phyloP scores from a whole-genome alignment of 2,888 invertebrate species.

The Drosophila mulleri region DNA sequence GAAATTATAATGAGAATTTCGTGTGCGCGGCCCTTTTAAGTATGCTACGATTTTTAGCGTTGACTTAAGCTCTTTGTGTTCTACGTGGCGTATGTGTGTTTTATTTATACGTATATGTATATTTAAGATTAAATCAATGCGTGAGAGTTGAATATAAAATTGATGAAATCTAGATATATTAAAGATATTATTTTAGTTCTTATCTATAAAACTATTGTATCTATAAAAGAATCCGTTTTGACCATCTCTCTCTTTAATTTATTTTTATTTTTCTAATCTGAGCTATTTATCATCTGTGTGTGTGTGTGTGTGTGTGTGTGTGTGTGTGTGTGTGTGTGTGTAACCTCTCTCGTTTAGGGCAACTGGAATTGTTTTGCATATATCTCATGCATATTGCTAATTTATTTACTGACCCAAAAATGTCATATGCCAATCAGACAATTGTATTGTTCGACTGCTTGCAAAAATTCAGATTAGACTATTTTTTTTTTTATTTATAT shows the following conservation, averaged over 20 bases:
- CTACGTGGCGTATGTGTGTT: background rate
- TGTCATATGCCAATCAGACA: slow-evolving; percentile 9
- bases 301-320: too few species aligned
- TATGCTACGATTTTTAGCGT: slow-evolving; percentile 51
- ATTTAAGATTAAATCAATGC: background rate
- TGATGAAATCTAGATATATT: too few species aligned
- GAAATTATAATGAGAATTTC: background rate
- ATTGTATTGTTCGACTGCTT: background rate
- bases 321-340: too few species aligned
- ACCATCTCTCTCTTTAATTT: background rate
- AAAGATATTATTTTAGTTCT: too few species aligned
- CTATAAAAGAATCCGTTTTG: too few species aligned
- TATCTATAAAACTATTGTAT: too few species aligned
- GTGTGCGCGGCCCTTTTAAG: slow-evolving; percentile 41
- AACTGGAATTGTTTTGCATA: background rate
- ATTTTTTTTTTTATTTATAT: background rate
- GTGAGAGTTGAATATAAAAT: background rate
- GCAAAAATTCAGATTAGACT: slow-evolving; percentile 1
- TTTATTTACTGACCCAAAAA: slow-evolving; percentile 13
- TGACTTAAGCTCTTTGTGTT: background rate
- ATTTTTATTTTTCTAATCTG: background rate
- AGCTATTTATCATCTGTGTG: background rate
- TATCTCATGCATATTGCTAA: slow-evolving; percentile 1
- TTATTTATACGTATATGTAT: background rate
- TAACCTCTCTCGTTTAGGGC: too few species aligned